These are phyloP conservation scores for Calycopis cecrops DNA, from an alignment of 1,140 invertebrate species.

Conservation along the genomic window DNA sequence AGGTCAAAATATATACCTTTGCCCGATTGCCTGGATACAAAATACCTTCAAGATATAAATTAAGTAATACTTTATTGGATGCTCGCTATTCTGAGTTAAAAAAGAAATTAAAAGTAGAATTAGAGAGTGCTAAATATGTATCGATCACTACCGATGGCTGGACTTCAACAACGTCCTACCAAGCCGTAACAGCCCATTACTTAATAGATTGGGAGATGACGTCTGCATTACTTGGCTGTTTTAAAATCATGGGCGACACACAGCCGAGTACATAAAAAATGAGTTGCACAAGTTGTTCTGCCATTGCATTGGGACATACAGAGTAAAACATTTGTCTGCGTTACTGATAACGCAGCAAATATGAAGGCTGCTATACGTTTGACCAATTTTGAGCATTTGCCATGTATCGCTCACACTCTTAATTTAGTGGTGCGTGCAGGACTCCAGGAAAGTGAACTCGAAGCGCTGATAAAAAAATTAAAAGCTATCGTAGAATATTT, in stretches of 20 bases:
- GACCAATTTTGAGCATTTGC: conserved; percentile 19
- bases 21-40: too few species aligned
- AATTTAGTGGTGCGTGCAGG: conserved; percentile 23
- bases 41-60: conserved; percentile 31
- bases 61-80: conserved; percentile 33
- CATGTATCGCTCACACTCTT: conserved; percentile 21
- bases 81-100: conserved; percentile 14
- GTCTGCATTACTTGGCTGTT: conserved; percentile 12
- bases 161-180: conserved; percentile 19
- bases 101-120: conserved; percentile 25
- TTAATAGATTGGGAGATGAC: conserved; percentile 25
- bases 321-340: conserved; percentile 36
- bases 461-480: conserved; percentile 18
- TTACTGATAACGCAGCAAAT: conserved; percentile 32
- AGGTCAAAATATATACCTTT: too few species aligned
- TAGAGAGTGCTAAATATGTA: conserved; percentile 23
- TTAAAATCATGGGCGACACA: conserved; percentile 16
- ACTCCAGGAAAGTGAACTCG: conserved; percentile 10
- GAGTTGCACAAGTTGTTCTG: conserved; percentile 27
- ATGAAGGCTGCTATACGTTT: conserved; percentile 28
- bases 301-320: conserved; percentile 30
- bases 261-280: conserved; percentile 29
- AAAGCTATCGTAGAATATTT: conserved; percentile 23
- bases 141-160: conserved; percentile 20
- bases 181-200: conserved; percentile 23